phyloP scores from a whole-genome alignment of 2,113 vertebrate species.

The Orycteropus afer region DNA sequence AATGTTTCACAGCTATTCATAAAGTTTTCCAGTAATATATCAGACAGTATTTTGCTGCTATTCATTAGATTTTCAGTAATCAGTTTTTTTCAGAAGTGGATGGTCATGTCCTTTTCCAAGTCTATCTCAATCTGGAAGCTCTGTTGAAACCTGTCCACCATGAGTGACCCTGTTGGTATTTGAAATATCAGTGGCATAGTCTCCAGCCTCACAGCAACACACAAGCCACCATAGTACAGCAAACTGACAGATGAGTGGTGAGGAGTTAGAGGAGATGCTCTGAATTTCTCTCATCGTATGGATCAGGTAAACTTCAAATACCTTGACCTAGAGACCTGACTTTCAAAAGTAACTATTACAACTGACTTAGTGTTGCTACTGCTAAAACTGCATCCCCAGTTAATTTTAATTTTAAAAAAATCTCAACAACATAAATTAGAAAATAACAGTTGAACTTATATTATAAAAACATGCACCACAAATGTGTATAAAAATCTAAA shows the following conservation, averaged over 20 bases:
- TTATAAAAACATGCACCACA: not conserved
- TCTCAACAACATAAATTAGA: not conserved
- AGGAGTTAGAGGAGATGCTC: not conserved
- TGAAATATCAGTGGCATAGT: too few relatives aligned
- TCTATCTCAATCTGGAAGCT: too few relatives aligned
- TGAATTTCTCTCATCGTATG: not conserved
- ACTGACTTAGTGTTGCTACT: not conserved
- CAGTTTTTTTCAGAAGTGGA: too few relatives aligned
- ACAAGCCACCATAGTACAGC: too few relatives aligned
- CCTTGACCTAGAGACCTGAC: not conserved
- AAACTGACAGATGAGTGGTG: not conserved
- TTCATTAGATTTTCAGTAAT: too few relatives aligned
- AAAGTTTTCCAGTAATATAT: too few relatives aligned
- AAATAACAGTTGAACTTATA: not conserved
- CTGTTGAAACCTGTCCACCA: too few relatives aligned
- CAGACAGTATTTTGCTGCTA: too few relatives aligned
- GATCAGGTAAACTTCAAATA: not conserved
- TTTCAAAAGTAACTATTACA: not conserved
- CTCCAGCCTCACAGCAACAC: too few relatives aligned
- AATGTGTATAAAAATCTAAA: constrained; percentile 3
- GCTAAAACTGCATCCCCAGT: not conserved
- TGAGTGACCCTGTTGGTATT: too few relatives aligned
- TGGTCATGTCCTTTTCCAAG: too few relatives aligned
- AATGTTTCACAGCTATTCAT: too few relatives aligned
- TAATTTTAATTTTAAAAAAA: constrained; percentile 2